Evolutionary conservation across 2,888 invertebrate genomes (phyloP).

Genomic region (Gibbula magus): DNA sequence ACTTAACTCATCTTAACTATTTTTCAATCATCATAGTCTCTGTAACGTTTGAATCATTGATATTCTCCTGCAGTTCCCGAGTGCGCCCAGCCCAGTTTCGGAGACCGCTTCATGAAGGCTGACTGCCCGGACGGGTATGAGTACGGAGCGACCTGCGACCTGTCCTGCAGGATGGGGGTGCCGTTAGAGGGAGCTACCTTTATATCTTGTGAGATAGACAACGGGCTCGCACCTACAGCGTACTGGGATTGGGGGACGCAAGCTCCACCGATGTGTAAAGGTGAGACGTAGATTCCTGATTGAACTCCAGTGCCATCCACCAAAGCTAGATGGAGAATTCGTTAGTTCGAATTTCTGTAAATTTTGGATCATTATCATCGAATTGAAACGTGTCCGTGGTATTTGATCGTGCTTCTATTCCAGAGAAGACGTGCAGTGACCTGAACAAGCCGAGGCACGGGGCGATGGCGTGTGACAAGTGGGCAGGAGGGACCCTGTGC

Average conservation of each 20-base stretch:
- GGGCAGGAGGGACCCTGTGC: background rate
- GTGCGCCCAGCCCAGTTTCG: background rate
- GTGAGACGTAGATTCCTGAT: background rate
- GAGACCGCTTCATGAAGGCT: constrained; percentile 1
- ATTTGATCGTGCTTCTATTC: too few relatives aligned
- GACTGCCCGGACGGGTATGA: constrained; percentile 1
- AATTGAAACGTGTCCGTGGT: too few relatives aligned
- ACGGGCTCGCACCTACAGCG: background rate
- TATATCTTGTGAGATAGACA: constrained; percentile 6
- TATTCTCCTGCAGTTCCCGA: background rate
- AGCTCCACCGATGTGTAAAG: background rate
- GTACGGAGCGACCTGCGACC: constrained; percentile 8
- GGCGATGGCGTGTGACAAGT: constrained; percentile 5
- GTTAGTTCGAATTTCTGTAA: too few relatives aligned
- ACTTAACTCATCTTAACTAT: too few relatives aligned
- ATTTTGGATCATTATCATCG: too few relatives aligned
- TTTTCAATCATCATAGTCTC: too few relatives aligned
- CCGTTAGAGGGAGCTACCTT: constrained; percentile 12
- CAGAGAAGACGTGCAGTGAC: background rate
- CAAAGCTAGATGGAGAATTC: too few relatives aligned
- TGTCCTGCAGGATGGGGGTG: constrained; percentile 7
- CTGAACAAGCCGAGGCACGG: background rate
- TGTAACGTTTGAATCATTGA: too few relatives aligned
- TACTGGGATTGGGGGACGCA: background rate
- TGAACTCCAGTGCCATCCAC: too few relatives aligned